These are phyloP conservation scores for Ostrea denselamellosa DNA, from an alignment of 1,140 invertebrate genomes.

Conservation along the genomic window DNA sequence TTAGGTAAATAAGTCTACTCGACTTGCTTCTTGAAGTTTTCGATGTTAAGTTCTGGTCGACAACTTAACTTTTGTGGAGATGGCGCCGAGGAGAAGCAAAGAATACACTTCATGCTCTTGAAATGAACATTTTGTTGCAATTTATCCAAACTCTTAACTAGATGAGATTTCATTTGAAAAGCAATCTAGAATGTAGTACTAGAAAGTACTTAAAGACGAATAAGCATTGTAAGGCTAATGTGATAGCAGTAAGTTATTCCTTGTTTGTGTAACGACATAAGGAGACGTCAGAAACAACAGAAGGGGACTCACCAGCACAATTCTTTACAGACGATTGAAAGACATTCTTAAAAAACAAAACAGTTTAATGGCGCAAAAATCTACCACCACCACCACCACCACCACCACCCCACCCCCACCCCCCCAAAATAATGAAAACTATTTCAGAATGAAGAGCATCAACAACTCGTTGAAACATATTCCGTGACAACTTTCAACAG, in stretches of 20 bases:
- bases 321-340: no score
- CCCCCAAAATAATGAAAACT: no score
- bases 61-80: slow-evolving; percentile 35
- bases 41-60: slow-evolving; percentile 33
- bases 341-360: no score
- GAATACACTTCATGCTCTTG: slow-evolving; percentile 36
- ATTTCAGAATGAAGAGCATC: no score
- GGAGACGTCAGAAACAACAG: background rate
- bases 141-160: slow-evolving; percentile 18
- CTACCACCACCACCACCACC: no score
- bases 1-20: slow-evolving; percentile 18
- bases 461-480: no score
- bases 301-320: background rate
- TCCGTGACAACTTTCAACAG: background rate
- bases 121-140: slow-evolving; percentile 45
- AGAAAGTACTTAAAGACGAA: slow-evolving; percentile 23
- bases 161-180: slow-evolving; percentile 47
- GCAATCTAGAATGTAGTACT: background rate
- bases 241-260: background rate
- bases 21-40: slow-evolving; percentile 12
- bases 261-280: background rate
- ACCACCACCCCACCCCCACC: no score
- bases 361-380: no score
- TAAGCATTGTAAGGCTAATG: slow-evolving; percentile 4
- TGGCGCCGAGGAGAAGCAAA: slow-evolving; percentile 35